Conservation (phyloP, 2,888 invertebrate species). For the Aleiodes testaceus region DNA sequence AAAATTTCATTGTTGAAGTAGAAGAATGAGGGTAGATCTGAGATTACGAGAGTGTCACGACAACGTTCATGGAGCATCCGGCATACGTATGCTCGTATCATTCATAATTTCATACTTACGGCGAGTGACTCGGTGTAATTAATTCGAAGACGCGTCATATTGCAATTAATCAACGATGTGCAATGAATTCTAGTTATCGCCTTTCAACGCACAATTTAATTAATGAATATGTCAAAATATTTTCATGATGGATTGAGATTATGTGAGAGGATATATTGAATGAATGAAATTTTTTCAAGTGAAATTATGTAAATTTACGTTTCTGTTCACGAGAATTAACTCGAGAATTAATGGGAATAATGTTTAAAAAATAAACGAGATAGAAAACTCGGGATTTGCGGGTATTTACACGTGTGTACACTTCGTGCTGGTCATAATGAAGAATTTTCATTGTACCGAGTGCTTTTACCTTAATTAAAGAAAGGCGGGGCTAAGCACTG, state of each 20-base stretch:
- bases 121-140: background rate
- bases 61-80: background rate
- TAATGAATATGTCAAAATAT: background rate
- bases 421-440: constrained; percentile 43
- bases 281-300: too few species aligned
- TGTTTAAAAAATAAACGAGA: too few species aligned
- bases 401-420: background rate
- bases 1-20: too few species aligned
- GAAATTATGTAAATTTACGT: too few species aligned
- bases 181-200: background rate
- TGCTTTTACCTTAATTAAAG: constrained; percentile 51
- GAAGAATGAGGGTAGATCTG: background rate
- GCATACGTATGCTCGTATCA: background rate
- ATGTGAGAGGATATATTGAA: too few species aligned
- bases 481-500: constrained; percentile 7
- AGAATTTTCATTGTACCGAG: constrained; percentile 45
- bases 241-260: background rate
- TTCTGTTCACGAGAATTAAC: too few species aligned
- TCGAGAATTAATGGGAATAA: too few species aligned
- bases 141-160: background rate
- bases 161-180: background rate
- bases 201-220: background rate
- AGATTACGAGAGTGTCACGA: background rate
- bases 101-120: background rate
- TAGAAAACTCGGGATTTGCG: too few species aligned